Evolutionary conservation across 2,797 vertebrate genomes (phyloP).

Genomic region (Capromys pilorides): DNA sequence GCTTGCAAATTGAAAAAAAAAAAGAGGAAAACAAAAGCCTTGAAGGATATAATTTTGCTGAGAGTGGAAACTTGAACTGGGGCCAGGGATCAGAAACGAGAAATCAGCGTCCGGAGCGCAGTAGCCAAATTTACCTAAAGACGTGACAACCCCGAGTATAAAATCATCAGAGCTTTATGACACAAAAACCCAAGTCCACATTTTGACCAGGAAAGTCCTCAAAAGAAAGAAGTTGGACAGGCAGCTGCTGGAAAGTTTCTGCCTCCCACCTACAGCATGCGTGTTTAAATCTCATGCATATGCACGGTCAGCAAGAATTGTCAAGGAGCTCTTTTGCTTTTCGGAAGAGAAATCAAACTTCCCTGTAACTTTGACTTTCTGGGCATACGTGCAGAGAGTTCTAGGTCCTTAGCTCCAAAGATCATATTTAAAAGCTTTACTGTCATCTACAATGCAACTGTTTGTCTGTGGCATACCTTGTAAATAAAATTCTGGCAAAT

Average conservation of each 20-base stretch:
- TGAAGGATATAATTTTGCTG: constrained; percentile 83
- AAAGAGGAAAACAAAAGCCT: constrained; percentile 73
- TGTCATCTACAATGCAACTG: constrained; percentile 70
- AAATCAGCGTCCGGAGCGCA: constrained; percentile 84
- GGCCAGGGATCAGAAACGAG: constrained; percentile 87
- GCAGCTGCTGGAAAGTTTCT: constrained; percentile 81
- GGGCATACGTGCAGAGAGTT: constrained; percentile 79
- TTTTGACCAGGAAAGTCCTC: constrained; percentile 81
- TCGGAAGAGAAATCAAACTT: constrained; percentile 84
- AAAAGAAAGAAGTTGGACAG: constrained; percentile 81
- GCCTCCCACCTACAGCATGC: constrained; percentile 76
- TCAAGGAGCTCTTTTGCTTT: constrained; percentile 80
- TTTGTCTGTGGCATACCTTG: constrained; percentile 59
- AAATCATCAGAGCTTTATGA: constrained; percentile 80
- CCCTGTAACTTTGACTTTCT: constrained; percentile 84
- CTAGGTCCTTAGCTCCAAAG: constrained; percentile 81
- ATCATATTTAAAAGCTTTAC: constrained; percentile 83
- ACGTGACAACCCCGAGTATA: constrained; percentile 83
- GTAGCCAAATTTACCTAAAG: constrained; percentile 89
- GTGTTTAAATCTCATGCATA: constrained; percentile 82
- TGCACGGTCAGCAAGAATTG: constrained; percentile 89
- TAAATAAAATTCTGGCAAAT: constrained; percentile 72
- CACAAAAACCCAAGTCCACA: constrained; percentile 79
- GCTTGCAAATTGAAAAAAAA: constrained; percentile 76
- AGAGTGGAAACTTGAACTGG: constrained; percentile 90